A percentile compares a stretch with the other conserved stretches of the same genome.
phyloP scores from a whole-genome alignment of 2,113 vertebrate genomes.

The Phalacrocorax brasilianus region DNA sequence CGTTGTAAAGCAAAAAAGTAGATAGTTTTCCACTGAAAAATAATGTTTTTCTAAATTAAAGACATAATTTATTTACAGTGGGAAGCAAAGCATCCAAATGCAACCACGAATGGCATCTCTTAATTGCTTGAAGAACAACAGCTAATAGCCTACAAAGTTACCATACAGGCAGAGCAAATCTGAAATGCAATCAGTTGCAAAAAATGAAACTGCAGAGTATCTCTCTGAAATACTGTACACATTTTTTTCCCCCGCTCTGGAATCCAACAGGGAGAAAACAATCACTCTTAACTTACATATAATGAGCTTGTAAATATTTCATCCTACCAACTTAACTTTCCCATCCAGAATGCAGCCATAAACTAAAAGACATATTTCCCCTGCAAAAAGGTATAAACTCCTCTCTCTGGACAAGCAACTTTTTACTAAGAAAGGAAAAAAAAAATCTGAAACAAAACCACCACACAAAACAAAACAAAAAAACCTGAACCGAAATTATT shows the following conservation, averaged over 20 bases:
- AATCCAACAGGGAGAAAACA: not conserved
- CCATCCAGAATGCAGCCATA: not conserved
- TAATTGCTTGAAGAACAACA: not conserved
- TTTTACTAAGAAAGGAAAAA: not conserved
- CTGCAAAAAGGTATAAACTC: not conserved
- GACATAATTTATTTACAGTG: not conserved
- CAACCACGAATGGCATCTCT: not conserved
- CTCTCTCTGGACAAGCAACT: not conserved
- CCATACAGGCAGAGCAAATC: not conserved
- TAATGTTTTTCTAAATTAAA: not conserved
- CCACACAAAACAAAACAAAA: not conserved
- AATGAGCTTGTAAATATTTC: not conserved
- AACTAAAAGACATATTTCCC: not conserved
- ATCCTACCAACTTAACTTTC: not conserved
- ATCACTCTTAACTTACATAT: not conserved
- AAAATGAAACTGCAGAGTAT: not conserved
- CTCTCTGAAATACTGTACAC: not conserved
- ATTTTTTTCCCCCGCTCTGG: not conserved
- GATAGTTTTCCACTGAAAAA: not conserved
- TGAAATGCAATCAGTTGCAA: not conserved
- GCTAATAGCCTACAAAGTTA: not conserved
- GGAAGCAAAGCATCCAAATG: not conserved
- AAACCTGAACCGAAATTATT: not conserved
- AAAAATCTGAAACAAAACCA: too few species aligned
- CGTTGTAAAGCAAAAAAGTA: not conserved